Evolutionary conservation across 2,113 vertebrate species (phyloP), one percentile per base, ranked within the genome.

Genomic region (Hemibagrus wyckioides): DNA sequence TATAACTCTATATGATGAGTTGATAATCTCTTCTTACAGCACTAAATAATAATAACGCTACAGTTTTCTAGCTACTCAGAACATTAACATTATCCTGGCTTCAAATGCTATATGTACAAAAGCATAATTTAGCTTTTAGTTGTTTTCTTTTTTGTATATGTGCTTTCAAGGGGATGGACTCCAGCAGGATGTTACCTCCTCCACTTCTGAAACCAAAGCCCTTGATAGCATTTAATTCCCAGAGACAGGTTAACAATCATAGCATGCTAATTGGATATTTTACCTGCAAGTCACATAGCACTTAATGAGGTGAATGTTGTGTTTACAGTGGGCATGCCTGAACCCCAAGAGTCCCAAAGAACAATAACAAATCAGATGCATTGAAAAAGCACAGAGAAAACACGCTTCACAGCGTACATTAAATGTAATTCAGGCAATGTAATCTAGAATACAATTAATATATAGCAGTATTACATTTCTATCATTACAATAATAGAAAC

Each of bases 361-460:
- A 90, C 90, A 67, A 79, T 84, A 80, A 54, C 87, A 75, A 76
- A 90, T 90, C 91, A 89, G 87, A 93, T 89, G n/a, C n/a, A n/a
- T 89, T 9, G 15, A 79, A 76, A 48, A 48, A 76, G 19, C 69
- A 73, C 39, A 73, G 69, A 23, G 2, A 41, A 41, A 41, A 21
- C 21, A 73, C 7, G 33, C 19, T 41, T 41, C 19, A 39, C 5
- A 39, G n/a, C n/a, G 41, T 48, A 48, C 25, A 50, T 48, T 21
- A 73, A 23, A 73, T 44, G 39, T 36, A 73, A 0, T 71, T 41
- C 69, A 41, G 14, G 21, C 36, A 44, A 73, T 23, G 25, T 3
- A 23, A 73, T 41, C 69, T 44, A 25, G 39, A 73, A 73, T 13
- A 11, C 69, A 73, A 61, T 61, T 61, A 28, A 28, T 61, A 69